phyloP scores from a whole-genome alignment of 2,888 invertebrate genomes.

The Pollenia amentaria region DNA sequence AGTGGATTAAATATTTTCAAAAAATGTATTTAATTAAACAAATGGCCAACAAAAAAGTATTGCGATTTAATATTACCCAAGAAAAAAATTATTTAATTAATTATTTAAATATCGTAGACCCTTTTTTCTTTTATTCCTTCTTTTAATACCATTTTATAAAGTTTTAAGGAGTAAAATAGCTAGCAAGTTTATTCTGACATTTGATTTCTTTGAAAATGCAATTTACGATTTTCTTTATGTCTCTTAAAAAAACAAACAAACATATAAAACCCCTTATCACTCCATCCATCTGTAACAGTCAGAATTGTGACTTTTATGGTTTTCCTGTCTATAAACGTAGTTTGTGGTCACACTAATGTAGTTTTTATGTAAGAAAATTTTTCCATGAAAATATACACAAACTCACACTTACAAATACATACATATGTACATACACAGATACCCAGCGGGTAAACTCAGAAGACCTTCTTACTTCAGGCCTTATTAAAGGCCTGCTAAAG shows the following conservation, averaged over 20 bases:
- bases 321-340: constrained; percentile 3
- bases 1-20: background rate
- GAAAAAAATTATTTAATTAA: background rate
- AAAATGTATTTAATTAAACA: background rate
- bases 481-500: no score
- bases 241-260: background rate
- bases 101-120: background rate
- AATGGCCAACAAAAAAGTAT: background rate
- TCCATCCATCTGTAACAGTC: background rate
- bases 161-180: background rate
- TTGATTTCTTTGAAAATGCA: background rate
- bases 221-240: no score
- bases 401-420: background rate
- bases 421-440: background rate
- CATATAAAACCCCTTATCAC: background rate
- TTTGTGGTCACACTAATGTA: constrained; percentile 24
- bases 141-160: background rate
- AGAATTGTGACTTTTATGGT: background rate
- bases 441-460: no score
- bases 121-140: background rate
- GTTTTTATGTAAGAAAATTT: constrained; percentile 8
- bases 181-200: background rate
- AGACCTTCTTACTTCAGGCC: no score
- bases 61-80: background rate
- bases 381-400: background rate